Conservation (phyloP, 2,797 vertebrate genomes). For the Carcharodon carcharias region DNA sequence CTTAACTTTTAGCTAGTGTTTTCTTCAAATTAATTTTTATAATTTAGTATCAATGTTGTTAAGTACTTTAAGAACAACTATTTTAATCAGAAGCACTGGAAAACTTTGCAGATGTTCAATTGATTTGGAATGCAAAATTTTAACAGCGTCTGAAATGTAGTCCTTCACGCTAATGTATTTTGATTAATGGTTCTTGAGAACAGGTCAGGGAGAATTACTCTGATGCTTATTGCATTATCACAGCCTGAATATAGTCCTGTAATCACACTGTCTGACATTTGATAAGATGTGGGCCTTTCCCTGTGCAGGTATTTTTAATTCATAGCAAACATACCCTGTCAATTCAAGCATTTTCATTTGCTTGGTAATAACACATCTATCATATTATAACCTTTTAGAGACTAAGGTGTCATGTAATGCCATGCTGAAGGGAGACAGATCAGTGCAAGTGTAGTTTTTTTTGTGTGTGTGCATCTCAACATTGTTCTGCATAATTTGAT, state of each 20-base stretch:
- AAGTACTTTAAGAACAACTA: background rate
- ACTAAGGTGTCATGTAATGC: slow-evolving; percentile 12
- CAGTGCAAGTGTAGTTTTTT: background rate
- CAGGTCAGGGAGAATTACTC: background rate
- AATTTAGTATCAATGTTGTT: background rate
- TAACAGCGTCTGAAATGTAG: background rate
- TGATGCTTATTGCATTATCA: slow-evolving; percentile 2
- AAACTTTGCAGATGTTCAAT: background rate
- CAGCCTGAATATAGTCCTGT: background rate
- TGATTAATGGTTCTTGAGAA: slow-evolving; percentile 15
- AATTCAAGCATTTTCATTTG: background rate
- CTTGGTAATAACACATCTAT: background rate
- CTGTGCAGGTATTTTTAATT: slow-evolving; percentile 14
- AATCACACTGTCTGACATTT: slow-evolving; percentile 16
- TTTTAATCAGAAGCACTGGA: background rate
- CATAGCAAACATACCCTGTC: background rate
- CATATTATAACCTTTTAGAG: slow-evolving; percentile 8
- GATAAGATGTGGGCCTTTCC: slow-evolving; percentile 13
- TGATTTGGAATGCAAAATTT: background rate
- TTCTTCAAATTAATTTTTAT: background rate
- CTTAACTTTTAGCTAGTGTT: background rate
- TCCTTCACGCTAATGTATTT: slow-evolving; percentile 11
- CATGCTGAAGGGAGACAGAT: background rate
- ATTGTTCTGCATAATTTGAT: background rate
- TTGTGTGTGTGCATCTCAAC: background rate